Evolutionary conservation across 2,113 vertebrate species (phyloP), one percentile per base, ranked within the genome.

Genomic region (Plecturocebus donacophilus): DNA sequence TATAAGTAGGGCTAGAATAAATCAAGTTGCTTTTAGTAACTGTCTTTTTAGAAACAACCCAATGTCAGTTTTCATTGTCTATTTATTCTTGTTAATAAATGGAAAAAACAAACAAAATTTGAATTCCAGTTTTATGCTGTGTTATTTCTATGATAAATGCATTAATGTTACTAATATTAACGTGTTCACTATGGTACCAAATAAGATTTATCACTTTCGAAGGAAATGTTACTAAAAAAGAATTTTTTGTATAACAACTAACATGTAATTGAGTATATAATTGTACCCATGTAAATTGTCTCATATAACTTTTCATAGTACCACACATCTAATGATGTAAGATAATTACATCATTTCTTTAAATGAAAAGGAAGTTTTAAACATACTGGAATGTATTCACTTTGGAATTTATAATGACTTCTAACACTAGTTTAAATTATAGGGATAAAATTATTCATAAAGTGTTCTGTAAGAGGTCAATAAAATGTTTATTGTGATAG

Each of bases 291-390:
- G 27, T 56, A 96, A 91, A 96, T 84, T 85, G 20, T 75, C 76
- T 89, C 83, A 38, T 83, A 64, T 23, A 80, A 70, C 27, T 47
- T 97, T 40, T 77, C 38, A 92, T 84, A 58, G 20, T 85, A 82
- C 66, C 75, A 94, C 13, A 89, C 20, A 66, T 88, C 40, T 97
- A 73, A 64, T 30, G 61, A 64, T 64, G 27, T 9, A 73, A 64
- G 42, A 56, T 73, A 94, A 93, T 88, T 88, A 56, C 3, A 77
- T 87, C 49, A 94, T 90, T 95, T 92, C 16, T 90, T 95, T n/a
- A 35, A 82, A 49, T 42, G 32, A 91, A 85, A 94, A 94, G 25
- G 12, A 87, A 76, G 76, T n/a, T 85, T 5, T 77, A 56, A 93
- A 95, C 89, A 91, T 91, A 49, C 14, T 91, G 52, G 21, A 97